Base-by-base conservation (phyloP, 2,797 vertebrate genomes). In the Sitta carolinensis region DNA sequence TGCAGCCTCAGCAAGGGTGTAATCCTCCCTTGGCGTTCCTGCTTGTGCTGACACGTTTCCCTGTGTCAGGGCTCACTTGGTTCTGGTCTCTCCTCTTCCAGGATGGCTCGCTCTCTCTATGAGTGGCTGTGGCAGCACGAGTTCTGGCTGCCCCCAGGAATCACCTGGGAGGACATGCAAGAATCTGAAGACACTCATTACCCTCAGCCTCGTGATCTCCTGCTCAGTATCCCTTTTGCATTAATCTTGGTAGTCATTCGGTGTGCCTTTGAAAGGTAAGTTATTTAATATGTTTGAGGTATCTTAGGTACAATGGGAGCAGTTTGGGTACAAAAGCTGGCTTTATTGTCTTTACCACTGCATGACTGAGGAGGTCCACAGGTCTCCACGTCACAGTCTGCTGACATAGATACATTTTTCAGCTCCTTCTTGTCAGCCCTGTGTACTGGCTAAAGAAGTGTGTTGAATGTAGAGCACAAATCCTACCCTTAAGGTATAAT, bases 111-210 rank as follows among this genome's bases (percentile, higher is more conserved):
- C 9, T 66, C 98, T 58, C 52, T 99, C 34, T 98, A 98, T 17
- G 92, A 98, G 45, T 99, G 98, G 98, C 94, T 99, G 22, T 99
- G 98, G 98, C 95, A 95, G 80, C 97, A 98, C 3, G 94, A 98
- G 80, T 98, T 97, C 95, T 99, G 99, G 99, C 97, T 99, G 34
- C 99, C 98, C 26, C 98, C 98, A 3, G 98, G 98, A 21, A 66
- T 97, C 87, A 96, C 91, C 45, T 99, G 98, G 99, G 93, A 97
- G 85, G 98, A 99, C 96, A 97, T 98, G 72, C 84, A 98, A 52
- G 97, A 97, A 25, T 90, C 95, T 15, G 97, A 96, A 23, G 96
- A 95, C 5, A 66, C 96, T 30, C 97, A 13, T 32, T 97, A 98
- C 57, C 99, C 99, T 51, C 88, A 96, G n/a, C 98, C 99, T 86